phyloP scores from a whole-genome alignment of 2,113 vertebrate species.

The Candoia aspera region DNA sequence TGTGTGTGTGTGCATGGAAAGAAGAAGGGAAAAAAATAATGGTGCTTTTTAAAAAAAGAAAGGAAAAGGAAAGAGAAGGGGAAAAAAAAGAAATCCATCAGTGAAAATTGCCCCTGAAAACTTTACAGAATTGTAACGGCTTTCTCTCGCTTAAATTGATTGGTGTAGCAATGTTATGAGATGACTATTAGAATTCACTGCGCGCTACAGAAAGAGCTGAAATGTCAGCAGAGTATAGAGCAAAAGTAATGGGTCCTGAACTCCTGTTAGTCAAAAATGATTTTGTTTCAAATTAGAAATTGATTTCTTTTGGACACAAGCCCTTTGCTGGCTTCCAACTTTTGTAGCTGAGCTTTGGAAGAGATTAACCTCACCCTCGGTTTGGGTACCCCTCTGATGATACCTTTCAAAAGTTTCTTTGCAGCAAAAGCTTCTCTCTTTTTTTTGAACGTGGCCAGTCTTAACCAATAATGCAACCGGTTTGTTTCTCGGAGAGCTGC shows the following conservation, averaged over 20 bases:
- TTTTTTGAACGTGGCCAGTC: constrained; percentile 70
- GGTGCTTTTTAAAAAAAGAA: constrained; percentile 35
- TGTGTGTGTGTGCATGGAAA: neutral
- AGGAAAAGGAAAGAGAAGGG: neutral
- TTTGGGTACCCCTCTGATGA: constrained; percentile 67
- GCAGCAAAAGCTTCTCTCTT: constrained; percentile 62
- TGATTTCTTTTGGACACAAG: constrained; percentile 80
- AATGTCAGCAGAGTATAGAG: constrained; percentile 78
- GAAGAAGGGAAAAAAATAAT: constrained; percentile 50
- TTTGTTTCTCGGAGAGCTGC: constrained; percentile 73
- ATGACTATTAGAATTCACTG: constrained; percentile 81
- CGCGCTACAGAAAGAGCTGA: constrained; percentile 76
- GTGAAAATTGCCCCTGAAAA: constrained; percentile 73
- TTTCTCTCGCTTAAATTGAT: constrained; percentile 77
- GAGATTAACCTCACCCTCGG: constrained; percentile 74
- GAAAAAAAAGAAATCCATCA: constrained; percentile 70
- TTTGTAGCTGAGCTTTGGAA: constrained; percentile 69
- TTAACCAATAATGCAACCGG: constrained; percentile 72
- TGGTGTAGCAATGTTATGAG: constrained; percentile 76
- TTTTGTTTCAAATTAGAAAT: constrained; percentile 86
- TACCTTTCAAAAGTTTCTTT: constrained; percentile 72
- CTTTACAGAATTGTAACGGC: constrained; percentile 72
- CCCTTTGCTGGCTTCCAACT: constrained; percentile 73
- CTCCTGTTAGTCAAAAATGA: constrained; percentile 83
- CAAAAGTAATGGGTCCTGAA: constrained; percentile 81